Evolutionary conservation across 2,888 invertebrate genomes (phyloP), one percentile per base, ranked within the genome.

Genomic region (Plutella xylostella): DNA sequence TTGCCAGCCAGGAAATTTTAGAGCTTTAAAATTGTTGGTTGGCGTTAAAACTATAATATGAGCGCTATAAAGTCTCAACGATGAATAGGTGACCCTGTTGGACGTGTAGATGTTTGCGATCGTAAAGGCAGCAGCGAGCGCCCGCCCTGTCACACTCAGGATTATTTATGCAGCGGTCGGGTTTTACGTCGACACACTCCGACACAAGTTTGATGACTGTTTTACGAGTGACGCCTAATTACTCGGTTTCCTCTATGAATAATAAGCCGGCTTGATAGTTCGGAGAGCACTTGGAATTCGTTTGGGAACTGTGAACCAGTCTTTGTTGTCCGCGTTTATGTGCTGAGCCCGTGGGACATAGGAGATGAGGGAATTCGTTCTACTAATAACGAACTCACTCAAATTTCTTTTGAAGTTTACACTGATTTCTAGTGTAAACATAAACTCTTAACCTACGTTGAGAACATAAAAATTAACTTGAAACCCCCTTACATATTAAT

Each of bases 151-250:
- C 80, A 77, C 75, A 76, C 69, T 63, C 60, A 69, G 60, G 65
- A 62, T 76, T 75, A 82, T 80, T 80, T 82, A 82, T 75, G 71
- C 56, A 64, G 57, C 65, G 60, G 61, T 65, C 60, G 56, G 61
- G 61, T 69, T 69, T 63, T 66, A 71, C 61, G 65, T 54, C 67
- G 66, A 65, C 63, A 65, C 65, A 67, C 62, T 70, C 68, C 64
- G 58, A 65, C 69, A 66, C 68, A 62, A 65, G 65, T 74, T 80
- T 82, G 75, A 83, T 79, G 78, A 78, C 70, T 76, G 67, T 82
- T 83, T 82, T 82, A 83, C 71, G 63, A 64, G 74, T 68, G 60
- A 64, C 69, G 71, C 72, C 73, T 78, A 82, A 83, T 82, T 78
- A 75, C 66, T 65, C 68, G 68, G 72, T 76, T 75, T 77, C 74